phyloP scores from a whole-genome alignment of 2,113 vertebrate species.

The Hippocampus guttulatus region DNA sequence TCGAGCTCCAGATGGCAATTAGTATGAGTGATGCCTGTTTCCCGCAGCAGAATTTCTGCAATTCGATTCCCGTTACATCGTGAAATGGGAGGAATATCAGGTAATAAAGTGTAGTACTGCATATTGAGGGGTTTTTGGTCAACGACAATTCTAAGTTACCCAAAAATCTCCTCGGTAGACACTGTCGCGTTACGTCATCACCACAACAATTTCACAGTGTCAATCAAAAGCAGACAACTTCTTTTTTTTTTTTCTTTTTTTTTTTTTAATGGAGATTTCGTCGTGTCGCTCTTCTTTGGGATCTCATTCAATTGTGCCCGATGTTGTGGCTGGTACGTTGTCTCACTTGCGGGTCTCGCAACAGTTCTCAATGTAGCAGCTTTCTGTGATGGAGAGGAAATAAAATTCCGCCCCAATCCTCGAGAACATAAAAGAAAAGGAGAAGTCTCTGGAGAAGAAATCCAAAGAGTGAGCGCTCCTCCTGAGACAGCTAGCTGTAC shows the following conservation, averaged over 20 bases:
- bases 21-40: no score
- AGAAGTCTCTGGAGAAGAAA: background rate
- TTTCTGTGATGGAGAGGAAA: conserved; percentile 3
- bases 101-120: no score
- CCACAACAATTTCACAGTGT: background rate
- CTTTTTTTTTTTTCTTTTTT: no score
- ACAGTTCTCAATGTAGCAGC: background rate
- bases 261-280: no score
- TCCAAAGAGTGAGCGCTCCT: background rate
- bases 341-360: background rate
- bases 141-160: no score
- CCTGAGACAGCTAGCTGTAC: background rate
- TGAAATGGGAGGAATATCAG: no score
- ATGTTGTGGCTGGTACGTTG: background rate
- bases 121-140: no score
- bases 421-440: background rate
- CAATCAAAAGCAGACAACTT: background rate
- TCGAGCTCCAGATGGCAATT: no score
- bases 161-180: no score
- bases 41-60: no score
- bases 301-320: background rate
- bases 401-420: background rate
- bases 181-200: no score
- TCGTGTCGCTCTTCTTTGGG: background rate
- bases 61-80: no score